Base-by-base conservation (phyloP, 2,113 vertebrate species). In the Ophiodon elongatus region DNA sequence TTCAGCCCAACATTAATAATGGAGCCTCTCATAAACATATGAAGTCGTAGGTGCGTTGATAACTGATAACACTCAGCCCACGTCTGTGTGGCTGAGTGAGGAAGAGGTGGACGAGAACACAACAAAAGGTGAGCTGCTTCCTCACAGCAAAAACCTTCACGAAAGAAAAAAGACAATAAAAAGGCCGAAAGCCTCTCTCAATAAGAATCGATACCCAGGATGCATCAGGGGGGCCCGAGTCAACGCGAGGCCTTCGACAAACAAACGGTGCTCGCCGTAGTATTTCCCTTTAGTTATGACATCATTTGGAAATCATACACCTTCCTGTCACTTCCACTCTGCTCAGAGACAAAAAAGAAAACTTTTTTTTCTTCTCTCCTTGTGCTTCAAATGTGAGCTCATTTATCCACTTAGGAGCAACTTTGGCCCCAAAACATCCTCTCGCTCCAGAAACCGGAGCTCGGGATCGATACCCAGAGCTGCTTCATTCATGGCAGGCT, bases 401-500 rank as follows among this genome's bases (percentile, higher is more conserved):
- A 17, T 27, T 62, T 77, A 80, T 66, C 80, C 71, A 45, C 85
- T 76, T 59, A 60, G 15, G 82, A 82, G 68, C 23, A 31, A 82
- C 73, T 85, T 56, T 68, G 33, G 75, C 72, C n/a, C 69, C 69
- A 84, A 83, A 89, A 89, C 64, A 81, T 83, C 64, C 74, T 70
- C 69, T 82, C 50, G 68, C 47, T 25, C 54, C 13, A 0, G 1
- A 8, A 89, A n/a, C n/a, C n/a, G n/a, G n/a, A n/a, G n/a, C n/a
- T n/a, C n/a, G n/a, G n/a, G n/a, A n/a, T 93, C 90, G 19, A 93
- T 91, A 84, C 2, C 10, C 54, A 57, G 68, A 0, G 73, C 45
- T 52, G 79, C 9, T 75, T 81, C 79, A 76, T 78, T 87, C 82
- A 80, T 4, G 54, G 76, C 72, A n/a, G n/a, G n/a, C n/a, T 45